Base-by-base conservation (phyloP, 2,888 invertebrate genomes). In the Hoplodrina ambigua region DNA sequence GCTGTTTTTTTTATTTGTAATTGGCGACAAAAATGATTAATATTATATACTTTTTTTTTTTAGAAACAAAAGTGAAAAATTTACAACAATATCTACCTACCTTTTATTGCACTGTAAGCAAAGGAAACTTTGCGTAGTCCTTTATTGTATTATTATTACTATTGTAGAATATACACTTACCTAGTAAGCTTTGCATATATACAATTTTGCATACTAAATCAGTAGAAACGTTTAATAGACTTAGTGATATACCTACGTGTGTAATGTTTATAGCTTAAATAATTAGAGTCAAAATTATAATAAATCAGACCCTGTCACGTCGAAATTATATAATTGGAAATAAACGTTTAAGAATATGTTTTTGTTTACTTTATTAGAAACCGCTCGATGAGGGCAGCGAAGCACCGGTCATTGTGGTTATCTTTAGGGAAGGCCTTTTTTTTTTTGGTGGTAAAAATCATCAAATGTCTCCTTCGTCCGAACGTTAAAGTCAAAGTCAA, bases 301-400 rank as follows among this genome's bases (percentile, higher is more conserved):
- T 19, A 64, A 56, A 64, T 61, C 50, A 4, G 65, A 30, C 15
- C 19, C 46, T 52, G 74, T 53, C 44, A 44, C n/a, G 25, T 67
- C 66, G 46, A 17, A 46, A 46, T 46, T 17, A 17, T 46, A 8
- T 13, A 62, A 70, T 81, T 78, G 67, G 78, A 63, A 76, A 75
- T 82, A 82, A 82, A 81, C 37, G 30, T 65, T 66, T 78, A 57
- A 68, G 58, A 64, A 53, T 50, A 59, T 44, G 13, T 25, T 13
- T 37, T 74, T 46, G 55, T 71, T 56, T 55, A 13, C 0, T 17
- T 4, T 41, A 41, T 41, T 41, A 13, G 25, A 25, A 25, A 25
- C 25, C 25, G 25, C 25, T 25, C n/a, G n/a, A n/a, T n/a, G n/a
- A n/a, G 25, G 25, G 25, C 25, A 25, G 25, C 25, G 25, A 25